Evolutionary conservation across 2,113 vertebrate species (phyloP).

Genomic region (Isurus oxyrinchus): DNA sequence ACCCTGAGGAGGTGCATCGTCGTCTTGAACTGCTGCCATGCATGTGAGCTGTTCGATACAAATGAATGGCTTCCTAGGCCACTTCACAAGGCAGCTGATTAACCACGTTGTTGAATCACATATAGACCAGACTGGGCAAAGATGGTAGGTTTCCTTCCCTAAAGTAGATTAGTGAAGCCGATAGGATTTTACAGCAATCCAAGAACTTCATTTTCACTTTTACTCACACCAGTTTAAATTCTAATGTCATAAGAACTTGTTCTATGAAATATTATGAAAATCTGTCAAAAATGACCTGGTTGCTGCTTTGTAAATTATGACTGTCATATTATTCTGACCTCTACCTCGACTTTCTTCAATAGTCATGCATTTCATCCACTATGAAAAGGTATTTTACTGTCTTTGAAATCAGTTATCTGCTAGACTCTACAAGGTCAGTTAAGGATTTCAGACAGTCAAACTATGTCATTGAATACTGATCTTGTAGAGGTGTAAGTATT

Average conservation of each 20-base stretch:
- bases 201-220: background rate
- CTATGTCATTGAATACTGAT: background rate
- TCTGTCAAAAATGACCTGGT: background rate
- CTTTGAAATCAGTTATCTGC: background rate
- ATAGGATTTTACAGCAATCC: background rate
- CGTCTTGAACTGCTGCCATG: background rate
- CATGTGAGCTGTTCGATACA: background rate
- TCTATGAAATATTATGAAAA: background rate
- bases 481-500: background rate
- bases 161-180: background rate
- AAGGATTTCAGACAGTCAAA: background rate
- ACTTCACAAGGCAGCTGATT: background rate
- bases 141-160: background rate
- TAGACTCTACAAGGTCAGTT: background rate
- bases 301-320: background rate
- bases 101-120: background rate
- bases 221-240: background rate
- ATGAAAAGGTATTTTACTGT: background rate
- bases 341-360: background rate
- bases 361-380: background rate
- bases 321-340: background rate
- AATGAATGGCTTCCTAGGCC: background rate
- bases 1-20: background rate
- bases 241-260: background rate
- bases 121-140: background rate